A percentile compares a stretch with the other conserved stretches of the same genome.
These are phyloP conservation scores for Eonycteris spelaea DNA, from an alignment of 2,113 vertebrate genomes.

Conservation along the genomic window DNA sequence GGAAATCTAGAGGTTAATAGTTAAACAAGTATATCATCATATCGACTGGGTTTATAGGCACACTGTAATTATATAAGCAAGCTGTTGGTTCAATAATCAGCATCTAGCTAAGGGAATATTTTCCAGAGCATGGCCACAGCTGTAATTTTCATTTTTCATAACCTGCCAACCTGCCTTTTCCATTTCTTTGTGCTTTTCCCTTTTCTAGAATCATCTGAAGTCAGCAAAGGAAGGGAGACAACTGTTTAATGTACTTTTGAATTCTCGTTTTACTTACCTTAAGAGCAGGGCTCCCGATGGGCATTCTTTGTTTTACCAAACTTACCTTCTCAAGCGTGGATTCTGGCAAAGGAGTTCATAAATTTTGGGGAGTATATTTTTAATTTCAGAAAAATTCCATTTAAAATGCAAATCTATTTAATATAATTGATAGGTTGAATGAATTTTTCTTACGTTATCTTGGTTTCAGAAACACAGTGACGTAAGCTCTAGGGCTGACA, in stretches of 20 bases:
- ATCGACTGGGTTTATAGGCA: constrained; percentile 57
- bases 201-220: constrained; percentile 41
- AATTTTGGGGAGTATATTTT: background rate
- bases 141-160: constrained; percentile 76
- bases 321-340: background rate
- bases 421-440: background rate
- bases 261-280: background rate
- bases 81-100: constrained; percentile 67
- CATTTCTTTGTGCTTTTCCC: constrained; percentile 50
- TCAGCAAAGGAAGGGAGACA: constrained; percentile 10
- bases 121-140: constrained; percentile 55
- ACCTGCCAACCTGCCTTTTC: constrained; percentile 61
- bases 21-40: constrained; percentile 60
- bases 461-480: background rate
- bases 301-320: background rate
- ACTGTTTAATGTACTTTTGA: background rate
- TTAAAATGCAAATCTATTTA: background rate
- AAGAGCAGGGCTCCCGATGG: background rate
- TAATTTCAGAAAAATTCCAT: constrained; percentile 13
- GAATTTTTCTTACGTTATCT: background rate
- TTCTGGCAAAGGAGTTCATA: background rate
- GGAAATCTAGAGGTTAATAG: constrained; percentile 57
- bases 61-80: constrained; percentile 57
- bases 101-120: constrained; percentile 45
- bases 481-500: background rate